A percentile compares a stretch with the other conserved stretches of the same genome.
phyloP scores from a whole-genome alignment of 2,797 vertebrate genomes.

The Pogonophryne albipinna region DNA sequence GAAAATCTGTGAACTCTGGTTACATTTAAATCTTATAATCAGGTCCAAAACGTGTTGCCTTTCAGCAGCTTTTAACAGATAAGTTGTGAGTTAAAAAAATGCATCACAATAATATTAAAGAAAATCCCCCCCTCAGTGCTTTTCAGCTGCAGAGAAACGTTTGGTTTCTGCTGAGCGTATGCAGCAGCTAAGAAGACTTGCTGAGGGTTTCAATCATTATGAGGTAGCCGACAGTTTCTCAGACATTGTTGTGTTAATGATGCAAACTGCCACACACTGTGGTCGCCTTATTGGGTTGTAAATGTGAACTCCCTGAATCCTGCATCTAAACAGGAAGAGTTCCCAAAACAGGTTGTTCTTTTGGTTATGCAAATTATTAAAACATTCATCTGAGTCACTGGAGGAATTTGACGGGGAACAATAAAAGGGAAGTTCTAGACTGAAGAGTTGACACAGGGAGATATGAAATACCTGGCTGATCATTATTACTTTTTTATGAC shows the following conservation, averaged over 20 bases:
- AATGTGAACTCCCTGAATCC: not conserved
- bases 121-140: not conserved
- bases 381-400: not conserved
- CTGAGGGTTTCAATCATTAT: not conserved
- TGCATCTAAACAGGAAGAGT: not conserved
- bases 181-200: not conserved
- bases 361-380: conserved; percentile 6
- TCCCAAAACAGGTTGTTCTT: not conserved
- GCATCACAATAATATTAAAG: not conserved
- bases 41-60: no score
- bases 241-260: conserved; percentile 26
- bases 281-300: not conserved
- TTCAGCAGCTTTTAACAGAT: not conserved
- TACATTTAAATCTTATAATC: not conserved
- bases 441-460: not conserved
- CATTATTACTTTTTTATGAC: not conserved
- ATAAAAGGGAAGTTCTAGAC: not conserved
- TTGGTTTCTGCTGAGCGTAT: not conserved
- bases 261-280: no score
- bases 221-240: not conserved
- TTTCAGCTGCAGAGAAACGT: not conserved
- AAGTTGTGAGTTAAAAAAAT: not conserved
- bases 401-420: not conserved
- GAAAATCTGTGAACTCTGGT: not conserved
- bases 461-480: not conserved